phyloP scores from a whole-genome alignment of 2,888 invertebrate genomes.

The Drymonia ruficornis region DNA sequence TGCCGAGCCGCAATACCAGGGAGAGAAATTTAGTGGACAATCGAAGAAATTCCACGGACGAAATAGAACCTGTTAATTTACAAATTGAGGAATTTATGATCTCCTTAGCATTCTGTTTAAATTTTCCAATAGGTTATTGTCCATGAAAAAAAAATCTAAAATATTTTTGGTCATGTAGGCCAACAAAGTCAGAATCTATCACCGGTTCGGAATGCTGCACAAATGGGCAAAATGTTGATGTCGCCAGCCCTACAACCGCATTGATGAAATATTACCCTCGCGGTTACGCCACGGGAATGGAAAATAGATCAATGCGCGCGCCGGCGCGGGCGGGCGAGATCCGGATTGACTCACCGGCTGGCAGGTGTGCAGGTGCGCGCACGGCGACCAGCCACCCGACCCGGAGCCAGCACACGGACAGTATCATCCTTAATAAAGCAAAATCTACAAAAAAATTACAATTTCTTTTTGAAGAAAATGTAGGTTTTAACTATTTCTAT shows the following conservation, averaged over 20 bases:
- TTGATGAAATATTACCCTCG: slow-evolving; percentile 28
- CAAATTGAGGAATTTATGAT: too few relatives aligned
- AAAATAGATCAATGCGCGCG: slow-evolving; percentile 28
- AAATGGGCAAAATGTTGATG: neutral
- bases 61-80: too few relatives aligned
- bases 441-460: too few relatives aligned
- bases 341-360: slow-evolving; percentile 41
- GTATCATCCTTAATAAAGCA: neutral
- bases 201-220: too few relatives aligned
- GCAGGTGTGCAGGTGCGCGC: slow-evolving; percentile 3
- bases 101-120: too few relatives aligned
- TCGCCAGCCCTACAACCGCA: slow-evolving; percentile 27
- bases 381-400: slow-evolving; percentile 2
- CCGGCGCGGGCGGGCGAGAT: slow-evolving; percentile 32
- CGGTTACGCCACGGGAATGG: slow-evolving; percentile 35
- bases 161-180: too few relatives aligned
- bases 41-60: too few relatives aligned
- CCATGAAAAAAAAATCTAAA: too few relatives aligned
- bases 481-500: too few relatives aligned
- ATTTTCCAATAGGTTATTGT: too few relatives aligned
- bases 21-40: neutral
- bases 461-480: too few relatives aligned
- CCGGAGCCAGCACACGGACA: neutral
- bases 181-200: too few relatives aligned
- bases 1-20: slow-evolving; percentile 8